These are phyloP conservation scores for Zosterops borbonicus DNA, from an alignment of 2,113 vertebrate genomes.

Conservation along the genomic window DNA sequence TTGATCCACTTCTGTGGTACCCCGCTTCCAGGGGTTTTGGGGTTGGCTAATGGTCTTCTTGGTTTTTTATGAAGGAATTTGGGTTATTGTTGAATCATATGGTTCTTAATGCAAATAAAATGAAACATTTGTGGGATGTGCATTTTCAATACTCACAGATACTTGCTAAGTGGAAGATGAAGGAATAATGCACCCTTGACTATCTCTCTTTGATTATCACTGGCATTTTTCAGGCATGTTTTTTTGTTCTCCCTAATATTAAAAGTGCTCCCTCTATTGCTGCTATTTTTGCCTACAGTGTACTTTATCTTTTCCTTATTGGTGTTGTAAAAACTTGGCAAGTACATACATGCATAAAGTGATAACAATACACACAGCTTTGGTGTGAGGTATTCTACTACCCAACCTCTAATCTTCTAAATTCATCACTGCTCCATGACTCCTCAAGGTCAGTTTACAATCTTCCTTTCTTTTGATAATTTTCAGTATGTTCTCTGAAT, in stretches of 20 bases:
- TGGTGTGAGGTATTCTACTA: too few species aligned
- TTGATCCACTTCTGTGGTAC: not conserved
- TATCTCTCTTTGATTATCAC: not conserved
- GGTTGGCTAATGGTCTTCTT: not conserved
- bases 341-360: not conserved
- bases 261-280: not conserved
- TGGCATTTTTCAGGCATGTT: not conserved
- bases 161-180: not conserved
- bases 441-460: not conserved
- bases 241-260: not conserved
- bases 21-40: not conserved
- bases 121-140: not conserved
- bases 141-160: not conserved
- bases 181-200: not conserved
- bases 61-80: not conserved
- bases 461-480: not conserved
- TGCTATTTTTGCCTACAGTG: not conserved
- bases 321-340: not conserved
- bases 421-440: not conserved
- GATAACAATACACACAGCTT: too few species aligned
- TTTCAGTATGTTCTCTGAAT: not conserved
- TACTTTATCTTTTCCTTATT: not conserved
- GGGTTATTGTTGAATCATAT: not conserved
- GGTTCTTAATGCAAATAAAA: not conserved
- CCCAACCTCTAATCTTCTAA: not conserved